Conservation (phyloP, 2,888 invertebrate species). For the Tenthredo mesomela region DNA sequence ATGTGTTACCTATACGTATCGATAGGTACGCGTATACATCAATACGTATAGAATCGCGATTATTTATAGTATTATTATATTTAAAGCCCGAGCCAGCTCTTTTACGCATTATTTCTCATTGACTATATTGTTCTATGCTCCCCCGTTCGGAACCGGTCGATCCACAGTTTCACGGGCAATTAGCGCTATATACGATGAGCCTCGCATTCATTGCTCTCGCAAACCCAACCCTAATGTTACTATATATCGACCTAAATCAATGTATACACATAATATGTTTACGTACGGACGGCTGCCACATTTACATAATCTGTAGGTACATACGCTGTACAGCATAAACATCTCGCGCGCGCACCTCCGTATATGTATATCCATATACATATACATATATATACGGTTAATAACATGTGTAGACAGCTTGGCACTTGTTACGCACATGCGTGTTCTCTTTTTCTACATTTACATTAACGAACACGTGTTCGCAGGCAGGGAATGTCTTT, state of each 20-base stretch:
- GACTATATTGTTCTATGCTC: background rate
- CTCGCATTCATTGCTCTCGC: background rate
- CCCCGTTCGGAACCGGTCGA: background rate
- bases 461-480: background rate
- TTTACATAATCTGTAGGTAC: background rate
- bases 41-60: too few relatives aligned
- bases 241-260: background rate
- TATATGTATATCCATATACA: background rate
- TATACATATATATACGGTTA: too few relatives aligned
- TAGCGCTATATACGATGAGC: background rate
- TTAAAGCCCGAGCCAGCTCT: background rate
- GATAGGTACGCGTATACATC: too few relatives aligned
- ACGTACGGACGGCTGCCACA: background rate
- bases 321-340: background rate
- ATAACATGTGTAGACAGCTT: background rate
- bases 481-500: background rate
- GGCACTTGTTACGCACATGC: background rate
- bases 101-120: background rate
- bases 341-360: background rate
- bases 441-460: background rate
- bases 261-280: background rate
- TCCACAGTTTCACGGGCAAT: background rate
- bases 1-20: too few relatives aligned
- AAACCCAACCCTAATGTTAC: background rate
- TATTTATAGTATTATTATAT: too few relatives aligned